Evolutionary conservation across 2,888 invertebrate genomes (phyloP).

Genomic region (Petrophora chlorosata): DNA sequence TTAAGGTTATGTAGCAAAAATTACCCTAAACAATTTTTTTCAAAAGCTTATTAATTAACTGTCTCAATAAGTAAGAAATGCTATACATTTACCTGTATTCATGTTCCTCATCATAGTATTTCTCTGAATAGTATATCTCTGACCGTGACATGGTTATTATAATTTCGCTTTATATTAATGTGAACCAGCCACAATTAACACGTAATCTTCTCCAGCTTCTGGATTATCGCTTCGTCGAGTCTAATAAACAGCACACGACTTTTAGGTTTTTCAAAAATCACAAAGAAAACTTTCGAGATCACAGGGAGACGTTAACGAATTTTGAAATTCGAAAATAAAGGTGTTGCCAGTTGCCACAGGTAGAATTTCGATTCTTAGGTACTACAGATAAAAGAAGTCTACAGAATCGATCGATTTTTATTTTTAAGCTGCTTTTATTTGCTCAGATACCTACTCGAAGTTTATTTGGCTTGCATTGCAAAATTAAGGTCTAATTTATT

Average conservation of each 20-base stretch:
- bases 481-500: too few relatives aligned
- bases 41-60: too few relatives aligned
- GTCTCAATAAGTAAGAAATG: not conserved
- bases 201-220: not conserved
- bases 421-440: not conserved
- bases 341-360: slow-evolving; percentile 32
- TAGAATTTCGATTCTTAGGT: too few relatives aligned
- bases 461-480: too few relatives aligned
- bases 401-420: not conserved
- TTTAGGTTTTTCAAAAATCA: not conserved
- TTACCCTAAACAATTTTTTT: too few relatives aligned
- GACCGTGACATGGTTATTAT: slow-evolving; percentile 82
- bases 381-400: not conserved
- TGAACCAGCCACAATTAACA: slow-evolving; percentile 8
- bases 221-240: not conserved
- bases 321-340: slow-evolving; percentile 59
- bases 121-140: slow-evolving; percentile 96
- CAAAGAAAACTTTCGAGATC: slow-evolving; percentile 17
- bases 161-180: slow-evolving; percentile 11
- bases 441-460: too few relatives aligned
- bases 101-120: slow-evolving; percentile 95
- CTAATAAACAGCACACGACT: not conserved
- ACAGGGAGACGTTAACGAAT: slow-evolving; percentile 59
- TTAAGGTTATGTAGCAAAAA: too few relatives aligned
- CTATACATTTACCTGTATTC: slow-evolving; percentile 91